Percentiles rank a stretch among this genome's conserved stretches.
phyloP scores from a whole-genome alignment of 2,888 invertebrate genomes.

The Microplitis deprimator region DNA sequence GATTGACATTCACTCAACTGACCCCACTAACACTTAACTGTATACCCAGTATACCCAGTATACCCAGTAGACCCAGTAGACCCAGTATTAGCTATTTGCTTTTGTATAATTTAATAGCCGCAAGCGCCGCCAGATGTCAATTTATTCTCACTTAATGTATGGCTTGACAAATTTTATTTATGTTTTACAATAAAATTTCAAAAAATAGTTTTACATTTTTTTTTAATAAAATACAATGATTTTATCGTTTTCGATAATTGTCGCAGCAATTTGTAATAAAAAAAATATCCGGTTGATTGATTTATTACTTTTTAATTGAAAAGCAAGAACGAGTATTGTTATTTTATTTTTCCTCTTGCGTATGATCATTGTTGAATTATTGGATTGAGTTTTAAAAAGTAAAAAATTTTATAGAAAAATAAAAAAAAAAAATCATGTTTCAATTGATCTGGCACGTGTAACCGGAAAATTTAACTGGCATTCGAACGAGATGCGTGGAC shows the following conservation, averaged over 20 bases:
- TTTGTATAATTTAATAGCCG: background rate
- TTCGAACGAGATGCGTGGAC: slow-evolving; percentile 10
- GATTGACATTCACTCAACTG: background rate
- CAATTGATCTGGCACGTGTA: slow-evolving; percentile 58
- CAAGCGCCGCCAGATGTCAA: background rate
- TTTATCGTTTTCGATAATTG: background rate
- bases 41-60: too few relatives aligned
- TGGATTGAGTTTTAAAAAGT: slow-evolving; percentile 17
- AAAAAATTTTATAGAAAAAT: slow-evolving; percentile 20
- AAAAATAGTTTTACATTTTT: too few relatives aligned
- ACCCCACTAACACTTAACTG: too few relatives aligned
- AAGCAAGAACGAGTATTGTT: slow-evolving; percentile 29
- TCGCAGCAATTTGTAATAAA: background rate
- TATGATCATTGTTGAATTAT: background rate
- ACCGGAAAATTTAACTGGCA: slow-evolving; percentile 41
- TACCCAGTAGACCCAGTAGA: too few relatives aligned
- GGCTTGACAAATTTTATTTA: too few relatives aligned
- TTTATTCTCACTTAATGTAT: background rate
- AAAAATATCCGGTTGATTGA: slow-evolving; percentile 15
- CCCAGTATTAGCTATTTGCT: background rate
- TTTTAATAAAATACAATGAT: background rate
- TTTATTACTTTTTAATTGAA: slow-evolving; percentile 39
- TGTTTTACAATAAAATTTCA: too few relatives aligned
- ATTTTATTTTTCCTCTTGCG: background rate
- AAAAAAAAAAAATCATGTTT: slow-evolving; percentile 59